phyloP scores from a whole-genome alignment of 2,888 invertebrate species.

The Tenthredo notha region DNA sequence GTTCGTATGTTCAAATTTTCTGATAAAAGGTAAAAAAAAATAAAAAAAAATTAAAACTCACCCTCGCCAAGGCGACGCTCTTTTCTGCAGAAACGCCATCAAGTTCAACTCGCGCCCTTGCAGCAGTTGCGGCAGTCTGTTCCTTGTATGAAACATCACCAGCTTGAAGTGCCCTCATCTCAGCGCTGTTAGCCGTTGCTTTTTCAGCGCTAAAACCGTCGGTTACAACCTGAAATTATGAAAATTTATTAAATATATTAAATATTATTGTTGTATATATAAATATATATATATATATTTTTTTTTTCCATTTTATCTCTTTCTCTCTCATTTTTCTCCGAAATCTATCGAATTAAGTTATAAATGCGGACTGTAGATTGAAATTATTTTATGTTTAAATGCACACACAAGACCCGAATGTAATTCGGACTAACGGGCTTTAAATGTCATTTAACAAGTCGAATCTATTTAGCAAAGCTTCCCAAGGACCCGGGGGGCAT shows the following conservation, averaged over 20 bases:
- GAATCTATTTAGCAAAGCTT: slow-evolving; percentile 6
- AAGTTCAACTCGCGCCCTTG: slow-evolving; percentile 89
- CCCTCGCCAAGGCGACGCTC: slow-evolving; percentile 90
- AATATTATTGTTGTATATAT: not conserved
- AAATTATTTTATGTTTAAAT: not conserved
- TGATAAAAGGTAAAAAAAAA: not conserved
- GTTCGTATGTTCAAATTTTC: not conserved
- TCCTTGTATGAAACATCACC: slow-evolving; percentile 92
- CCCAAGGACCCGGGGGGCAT: slow-evolving; percentile 4
- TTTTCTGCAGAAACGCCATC: slow-evolving; percentile 93
- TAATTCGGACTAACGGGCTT: not conserved
- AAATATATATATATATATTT: not conserved
- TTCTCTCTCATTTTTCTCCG: not conserved
- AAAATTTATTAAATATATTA: not conserved
- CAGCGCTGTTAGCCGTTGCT: slow-evolving; percentile 86
- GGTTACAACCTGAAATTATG: slow-evolving; percentile 83
- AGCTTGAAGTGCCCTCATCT: slow-evolving; percentile 88
- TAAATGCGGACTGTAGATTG: not conserved
- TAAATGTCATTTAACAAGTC: slow-evolving; percentile 6
- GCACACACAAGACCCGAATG: no score
- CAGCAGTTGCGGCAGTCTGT: slow-evolving; percentile 88
- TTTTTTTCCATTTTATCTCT: not conserved
- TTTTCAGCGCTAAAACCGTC: slow-evolving; percentile 91
- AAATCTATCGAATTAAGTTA: not conserved
- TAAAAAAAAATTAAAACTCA: slow-evolving; percentile 76